These are phyloP conservation scores for Coelinius sp. DNA, from an alignment of 2,888 invertebrate species.

Conservation along the genomic window DNA sequence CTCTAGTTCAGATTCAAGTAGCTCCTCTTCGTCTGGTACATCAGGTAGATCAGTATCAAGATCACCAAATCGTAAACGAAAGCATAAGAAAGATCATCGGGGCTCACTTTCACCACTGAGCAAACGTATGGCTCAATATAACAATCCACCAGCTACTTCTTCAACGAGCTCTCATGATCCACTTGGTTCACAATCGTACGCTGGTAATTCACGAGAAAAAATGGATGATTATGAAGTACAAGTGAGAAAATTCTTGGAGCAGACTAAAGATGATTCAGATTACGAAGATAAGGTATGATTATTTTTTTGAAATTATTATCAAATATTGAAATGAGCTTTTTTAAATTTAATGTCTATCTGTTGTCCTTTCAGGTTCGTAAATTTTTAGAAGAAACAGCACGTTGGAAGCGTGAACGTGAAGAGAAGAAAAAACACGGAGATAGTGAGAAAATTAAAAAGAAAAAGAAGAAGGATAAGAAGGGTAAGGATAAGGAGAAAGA, in stretches of 20 bases:
- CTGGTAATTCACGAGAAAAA: constrained; percentile 68
- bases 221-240: constrained; percentile 78
- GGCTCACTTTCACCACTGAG: constrained; percentile 85
- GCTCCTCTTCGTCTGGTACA: constrained; percentile 72
- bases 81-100: constrained; percentile 77
- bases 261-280: constrained; percentile 87
- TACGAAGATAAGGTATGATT: constrained; percentile 80
- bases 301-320: too few relatives aligned
- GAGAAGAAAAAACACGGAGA: constrained; percentile 82
- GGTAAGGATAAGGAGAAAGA: constrained; percentile 80
- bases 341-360: not conserved
- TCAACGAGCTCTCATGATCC: constrained; percentile 67
- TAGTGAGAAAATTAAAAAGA: constrained; percentile 77
- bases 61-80: constrained; percentile 64
- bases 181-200: constrained; percentile 71
- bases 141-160: constrained; percentile 77
- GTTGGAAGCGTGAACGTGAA: constrained; percentile 83
- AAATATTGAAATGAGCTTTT: not conserved
- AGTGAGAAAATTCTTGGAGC: constrained; percentile 82
- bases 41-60: constrained; percentile 63
- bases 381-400: constrained; percentile 86
- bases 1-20: constrained; percentile 75
- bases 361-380: constrained; percentile 76
- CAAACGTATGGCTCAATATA: constrained; percentile 87
- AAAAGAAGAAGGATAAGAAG: constrained; percentile 83